These are phyloP conservation scores for Callyntrura sp. DNA, from an alignment of 2,888 invertebrate species.

Conservation along the genomic window DNA sequence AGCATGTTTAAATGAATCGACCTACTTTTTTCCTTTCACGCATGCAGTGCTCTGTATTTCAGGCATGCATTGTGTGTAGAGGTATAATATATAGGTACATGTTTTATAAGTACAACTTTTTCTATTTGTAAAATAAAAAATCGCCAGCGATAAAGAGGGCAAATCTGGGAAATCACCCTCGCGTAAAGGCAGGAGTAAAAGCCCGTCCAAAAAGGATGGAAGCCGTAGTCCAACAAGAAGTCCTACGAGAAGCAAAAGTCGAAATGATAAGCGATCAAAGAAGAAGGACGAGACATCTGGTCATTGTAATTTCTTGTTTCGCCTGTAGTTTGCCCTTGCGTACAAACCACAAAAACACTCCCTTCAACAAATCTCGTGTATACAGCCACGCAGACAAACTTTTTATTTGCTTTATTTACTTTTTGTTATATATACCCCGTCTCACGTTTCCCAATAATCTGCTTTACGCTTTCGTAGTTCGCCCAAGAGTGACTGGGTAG, in stretches of 20 bases:
- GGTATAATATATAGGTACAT: neutral
- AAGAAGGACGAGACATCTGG: constrained; percentile 81
- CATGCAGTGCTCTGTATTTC: constrained; percentile 23
- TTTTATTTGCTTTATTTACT: constrained; percentile 29
- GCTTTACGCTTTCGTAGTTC: constrained; percentile 71
- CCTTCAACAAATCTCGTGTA: constrained; percentile 1
- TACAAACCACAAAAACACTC: too few species aligned
- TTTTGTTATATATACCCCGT: neutral
- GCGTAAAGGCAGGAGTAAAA: constrained; percentile 76
- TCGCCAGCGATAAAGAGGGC: constrained; percentile 52
- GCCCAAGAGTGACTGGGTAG: constrained; percentile 73
- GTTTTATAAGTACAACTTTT: neutral
- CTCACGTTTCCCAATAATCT: constrained; percentile 53
- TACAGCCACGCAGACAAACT: neutral
- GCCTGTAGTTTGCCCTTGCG: constrained; percentile 68
- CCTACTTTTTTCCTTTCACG: constrained; percentile 51
- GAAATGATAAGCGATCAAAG: constrained; percentile 78
- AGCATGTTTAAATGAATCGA: constrained; percentile 59
- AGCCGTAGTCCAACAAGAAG: constrained; percentile 79
- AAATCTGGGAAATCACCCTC: constrained; percentile 75
- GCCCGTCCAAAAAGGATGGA: constrained; percentile 68
- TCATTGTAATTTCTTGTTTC: constrained; percentile 72
- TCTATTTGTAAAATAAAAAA: neutral
- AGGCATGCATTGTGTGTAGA: constrained; percentile 40
- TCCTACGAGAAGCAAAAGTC: constrained; percentile 83